Conservation (phyloP, 2,113 vertebrate genomes). For the Notarius lentiginosus region DNA sequence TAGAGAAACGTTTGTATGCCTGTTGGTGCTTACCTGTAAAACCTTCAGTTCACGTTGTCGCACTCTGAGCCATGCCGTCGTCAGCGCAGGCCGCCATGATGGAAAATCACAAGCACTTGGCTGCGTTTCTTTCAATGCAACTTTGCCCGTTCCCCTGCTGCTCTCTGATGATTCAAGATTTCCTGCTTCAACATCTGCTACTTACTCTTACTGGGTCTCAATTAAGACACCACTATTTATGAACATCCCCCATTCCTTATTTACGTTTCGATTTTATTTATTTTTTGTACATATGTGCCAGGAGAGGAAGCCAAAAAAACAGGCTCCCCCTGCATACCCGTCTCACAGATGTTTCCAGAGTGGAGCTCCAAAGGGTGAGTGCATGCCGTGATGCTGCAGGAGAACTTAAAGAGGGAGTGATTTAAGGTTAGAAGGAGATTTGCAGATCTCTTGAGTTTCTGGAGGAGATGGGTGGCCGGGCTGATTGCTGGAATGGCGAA, state of each 20-base stretch:
- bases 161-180: constrained; percentile 78
- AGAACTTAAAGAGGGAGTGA: constrained; percentile 30
- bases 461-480: constrained; percentile 36
- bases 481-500: constrained; percentile 42
- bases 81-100: constrained; percentile 41
- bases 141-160: constrained; percentile 64
- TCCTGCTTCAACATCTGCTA: constrained; percentile 76
- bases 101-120: constrained; percentile 70
- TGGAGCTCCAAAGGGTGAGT: constrained; percentile 50
- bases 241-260: constrained; percentile 55
- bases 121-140: constrained; percentile 62
- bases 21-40: constrained; percentile 37
- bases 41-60: background rate
- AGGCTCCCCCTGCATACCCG: constrained; percentile 53
- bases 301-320: constrained; percentile 54
- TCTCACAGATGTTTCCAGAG: constrained; percentile 57
- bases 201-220: constrained; percentile 76
- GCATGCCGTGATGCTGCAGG: background rate
- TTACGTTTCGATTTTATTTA: constrained; percentile 59
- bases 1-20: constrained; percentile 25
- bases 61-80: background rate
- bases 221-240: constrained; percentile 72
- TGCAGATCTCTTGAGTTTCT: constrained; percentile 44
- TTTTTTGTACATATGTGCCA: constrained; percentile 34
- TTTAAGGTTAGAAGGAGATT: constrained; percentile 44